Evolutionary conservation across 2,888 invertebrate genomes (phyloP).

Genomic region (Eupeodes luniger): DNA sequence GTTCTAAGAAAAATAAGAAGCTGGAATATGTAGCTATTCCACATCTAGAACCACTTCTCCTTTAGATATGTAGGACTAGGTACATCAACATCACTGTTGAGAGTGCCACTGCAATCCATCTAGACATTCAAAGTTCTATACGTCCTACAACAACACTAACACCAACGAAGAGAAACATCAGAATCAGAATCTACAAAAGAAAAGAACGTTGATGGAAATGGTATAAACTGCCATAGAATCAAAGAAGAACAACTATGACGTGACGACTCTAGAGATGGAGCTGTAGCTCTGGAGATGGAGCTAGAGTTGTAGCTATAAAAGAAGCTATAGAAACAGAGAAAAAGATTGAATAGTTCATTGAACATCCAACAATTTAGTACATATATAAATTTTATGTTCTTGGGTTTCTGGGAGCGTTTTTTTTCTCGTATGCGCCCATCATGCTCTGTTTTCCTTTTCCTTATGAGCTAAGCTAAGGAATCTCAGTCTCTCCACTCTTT

Average conservation of each 20-base stretch:
- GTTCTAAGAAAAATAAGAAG: conserved; percentile 13
- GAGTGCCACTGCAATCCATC: conserved; percentile 58
- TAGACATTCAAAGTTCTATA: conserved; percentile 31
- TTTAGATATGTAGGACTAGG: not conserved
- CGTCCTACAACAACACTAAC: not conserved
- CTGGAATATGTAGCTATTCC: conserved; percentile 23
- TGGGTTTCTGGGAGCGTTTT: conserved; percentile 49
- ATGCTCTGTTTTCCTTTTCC: conserved; percentile 60
- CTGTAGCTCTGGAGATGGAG: not conserved
- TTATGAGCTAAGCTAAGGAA: conserved; percentile 37
- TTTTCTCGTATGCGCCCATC: conserved; percentile 33
- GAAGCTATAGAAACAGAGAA: not conserved
- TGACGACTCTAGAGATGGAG: conserved; percentile 10
- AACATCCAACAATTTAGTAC: conserved; percentile 65
- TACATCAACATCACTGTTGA: conserved; percentile 12
- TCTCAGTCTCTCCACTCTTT: conserved; percentile 18
- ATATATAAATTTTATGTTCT: not conserved
- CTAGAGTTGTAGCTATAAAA: too few relatives aligned
- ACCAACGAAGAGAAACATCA: not conserved
- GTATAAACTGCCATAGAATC: not conserved
- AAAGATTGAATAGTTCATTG: conserved; percentile 67
- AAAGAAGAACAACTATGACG: conserved; percentile 18
- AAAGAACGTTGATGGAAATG: conserved; percentile 31
- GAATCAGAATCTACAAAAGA: not conserved
- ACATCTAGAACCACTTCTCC: conserved; percentile 45